Conservation (phyloP, 2,888 invertebrate genomes). For the Acronicta psi region DNA sequence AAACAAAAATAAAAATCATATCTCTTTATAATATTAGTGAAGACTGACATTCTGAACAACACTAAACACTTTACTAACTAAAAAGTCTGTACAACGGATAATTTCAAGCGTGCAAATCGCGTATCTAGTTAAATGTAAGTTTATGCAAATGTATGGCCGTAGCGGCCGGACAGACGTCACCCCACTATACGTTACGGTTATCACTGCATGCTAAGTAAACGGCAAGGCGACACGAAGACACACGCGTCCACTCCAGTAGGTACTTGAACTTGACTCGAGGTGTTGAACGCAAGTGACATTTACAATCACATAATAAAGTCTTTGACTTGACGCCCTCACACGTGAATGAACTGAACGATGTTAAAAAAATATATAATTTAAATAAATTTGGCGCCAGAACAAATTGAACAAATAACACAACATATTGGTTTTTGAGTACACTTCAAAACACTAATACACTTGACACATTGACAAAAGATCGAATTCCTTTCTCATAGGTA, state of each 20-base stretch:
- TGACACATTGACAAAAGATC: no score
- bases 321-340: slow-evolving; percentile 29
- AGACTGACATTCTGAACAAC: background rate
- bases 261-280: slow-evolving; percentile 83
- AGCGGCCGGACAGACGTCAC: slow-evolving; percentile 72
- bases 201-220: slow-evolving; percentile 54
- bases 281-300: slow-evolving; percentile 64
- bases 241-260: slow-evolving; percentile 62
- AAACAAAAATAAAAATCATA: no score
- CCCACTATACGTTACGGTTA: slow-evolving; percentile 57
- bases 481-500: no score
- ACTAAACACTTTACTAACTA: background rate
- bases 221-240: slow-evolving; percentile 72
- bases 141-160: slow-evolving; percentile 71
- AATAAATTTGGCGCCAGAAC: background rate
- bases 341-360: slow-evolving; percentile 16
- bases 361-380: background rate
- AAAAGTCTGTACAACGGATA: slow-evolving; percentile 23
- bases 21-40: no score
- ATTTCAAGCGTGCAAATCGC: slow-evolving; percentile 57
- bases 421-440: no score
- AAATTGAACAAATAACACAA: background rate
- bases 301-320: slow-evolving; percentile 37
- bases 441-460: no score
- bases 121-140: slow-evolving; percentile 69